These are phyloP conservation scores for Caenorhabditis sp. DNA, from an alignment of 2,888 invertebrate species.

Conservation along the genomic window DNA sequence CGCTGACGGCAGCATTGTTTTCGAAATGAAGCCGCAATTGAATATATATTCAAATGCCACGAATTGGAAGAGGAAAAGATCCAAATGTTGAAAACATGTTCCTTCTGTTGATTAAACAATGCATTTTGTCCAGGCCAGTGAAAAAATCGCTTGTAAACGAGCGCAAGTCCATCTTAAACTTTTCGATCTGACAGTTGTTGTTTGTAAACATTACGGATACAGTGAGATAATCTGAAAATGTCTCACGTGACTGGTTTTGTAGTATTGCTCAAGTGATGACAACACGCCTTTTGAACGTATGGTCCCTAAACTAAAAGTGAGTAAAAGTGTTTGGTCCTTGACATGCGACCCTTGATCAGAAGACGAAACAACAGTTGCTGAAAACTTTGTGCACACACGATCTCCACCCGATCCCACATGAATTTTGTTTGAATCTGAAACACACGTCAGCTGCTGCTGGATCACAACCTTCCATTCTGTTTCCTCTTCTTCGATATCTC, in stretches of 20 bases:
- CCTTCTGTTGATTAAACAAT: slow-evolving; percentile 36
- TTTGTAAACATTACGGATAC: no score
- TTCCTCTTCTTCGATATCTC: slow-evolving; percentile 14
- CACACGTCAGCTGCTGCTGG: slow-evolving; percentile 50
- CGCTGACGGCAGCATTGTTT: slow-evolving; percentile 45
- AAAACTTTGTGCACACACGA: no score
- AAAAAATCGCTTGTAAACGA: no score
- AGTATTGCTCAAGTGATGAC: no score
- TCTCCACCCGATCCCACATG: slow-evolving; percentile 12
- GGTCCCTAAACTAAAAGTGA: neutral
- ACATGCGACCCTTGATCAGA: no score
- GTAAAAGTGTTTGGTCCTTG: no score
- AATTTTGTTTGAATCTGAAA: slow-evolving; percentile 37
- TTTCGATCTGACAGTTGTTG: no score
- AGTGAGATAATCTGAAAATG: no score
- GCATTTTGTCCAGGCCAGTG: slow-evolving; percentile 4
- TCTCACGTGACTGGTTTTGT: no score
- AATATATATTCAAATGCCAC: slow-evolving; percentile 55
- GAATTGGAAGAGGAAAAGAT: slow-evolving; percentile 38
- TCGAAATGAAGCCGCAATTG: slow-evolving; percentile 54
- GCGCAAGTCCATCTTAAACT: no score
- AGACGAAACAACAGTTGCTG: no score
- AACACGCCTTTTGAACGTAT: no score
- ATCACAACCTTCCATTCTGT: slow-evolving; percentile 19
- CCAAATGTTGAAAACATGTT: slow-evolving; percentile 49